phyloP scores from a whole-genome alignment of 2,113 vertebrate genomes.

The Menidia beryllina region DNA sequence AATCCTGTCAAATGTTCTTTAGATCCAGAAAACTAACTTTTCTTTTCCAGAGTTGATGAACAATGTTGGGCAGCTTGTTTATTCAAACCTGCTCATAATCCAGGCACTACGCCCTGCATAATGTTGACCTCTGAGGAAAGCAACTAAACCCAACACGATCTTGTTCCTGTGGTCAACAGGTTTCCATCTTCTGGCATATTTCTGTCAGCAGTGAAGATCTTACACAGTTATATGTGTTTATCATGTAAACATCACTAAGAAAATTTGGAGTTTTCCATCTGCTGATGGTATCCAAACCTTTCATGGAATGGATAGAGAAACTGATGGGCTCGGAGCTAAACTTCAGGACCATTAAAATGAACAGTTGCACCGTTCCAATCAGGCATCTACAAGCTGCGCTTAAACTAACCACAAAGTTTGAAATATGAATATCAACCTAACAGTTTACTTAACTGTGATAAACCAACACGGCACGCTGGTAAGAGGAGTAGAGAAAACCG shows the following conservation, averaged over 20 bases:
- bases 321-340: not conserved
- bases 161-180: not conserved
- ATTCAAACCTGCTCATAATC: not conserved
- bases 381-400: no score
- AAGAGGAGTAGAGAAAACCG: slow-evolving; percentile 1
- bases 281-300: not conserved
- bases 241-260: no score
- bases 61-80: no score
- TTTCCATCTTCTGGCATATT: not conserved
- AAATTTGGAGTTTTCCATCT: not conserved
- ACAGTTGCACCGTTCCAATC: not conserved
- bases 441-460: no score
- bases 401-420: no score
- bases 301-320: not conserved
- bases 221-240: no score
- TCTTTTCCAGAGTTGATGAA: not conserved
- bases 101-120: not conserved
- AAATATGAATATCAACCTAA: no score
- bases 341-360: not conserved
- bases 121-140: not conserved
- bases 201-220: not conserved
- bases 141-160: not conserved
- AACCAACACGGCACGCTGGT: no score
- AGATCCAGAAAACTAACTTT: not conserved
- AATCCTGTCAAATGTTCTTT: slow-evolving; percentile 8